phyloP scores from a whole-genome alignment of 2,797 vertebrate genomes.

The Enteromius mattozi region DNA sequence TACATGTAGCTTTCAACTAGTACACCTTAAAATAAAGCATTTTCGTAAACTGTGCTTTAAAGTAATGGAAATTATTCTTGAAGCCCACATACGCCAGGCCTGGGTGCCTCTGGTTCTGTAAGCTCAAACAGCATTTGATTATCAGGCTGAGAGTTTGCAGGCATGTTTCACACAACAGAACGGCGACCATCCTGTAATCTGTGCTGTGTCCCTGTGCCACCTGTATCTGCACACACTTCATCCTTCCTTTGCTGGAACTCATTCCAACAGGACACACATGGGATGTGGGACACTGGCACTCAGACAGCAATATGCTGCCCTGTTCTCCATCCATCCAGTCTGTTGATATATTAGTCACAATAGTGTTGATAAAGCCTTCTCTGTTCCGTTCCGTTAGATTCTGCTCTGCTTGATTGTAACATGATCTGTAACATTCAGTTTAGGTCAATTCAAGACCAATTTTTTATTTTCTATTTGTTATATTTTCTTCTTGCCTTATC shows the following conservation, averaged over 20 bases:
- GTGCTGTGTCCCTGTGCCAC: slow-evolving; percentile 54
- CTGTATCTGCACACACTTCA: slow-evolving; percentile 41
- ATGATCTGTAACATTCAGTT: background rate
- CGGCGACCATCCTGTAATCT: slow-evolving; percentile 35
- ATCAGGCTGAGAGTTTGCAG: slow-evolving; percentile 43
- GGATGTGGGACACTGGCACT: slow-evolving; percentile 30
- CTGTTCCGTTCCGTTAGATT: background rate
- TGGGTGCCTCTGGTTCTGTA: slow-evolving; percentile 40
- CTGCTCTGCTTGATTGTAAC: background rate
- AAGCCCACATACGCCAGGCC: slow-evolving; percentile 45
- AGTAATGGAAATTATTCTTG: slow-evolving; percentile 20
- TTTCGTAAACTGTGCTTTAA: background rate
- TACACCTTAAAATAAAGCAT: background rate
- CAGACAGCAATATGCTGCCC: slow-evolving; percentile 38
- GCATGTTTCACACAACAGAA: slow-evolving; percentile 56
- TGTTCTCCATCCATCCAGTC: slow-evolving; percentile 32
- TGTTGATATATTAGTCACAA: slow-evolving; percentile 43
- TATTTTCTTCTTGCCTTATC: background rate
- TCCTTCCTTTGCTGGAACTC: slow-evolving; percentile 30
- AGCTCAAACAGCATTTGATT: slow-evolving; percentile 35
- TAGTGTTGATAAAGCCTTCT: slow-evolving; percentile 2
- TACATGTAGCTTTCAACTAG: background rate
- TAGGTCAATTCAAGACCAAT: background rate
- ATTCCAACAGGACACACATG: slow-evolving; percentile 48
- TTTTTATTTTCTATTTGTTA: background rate